Conservation (phyloP, 2,797 vertebrate genomes). For the Rousettus madagascariensis region DNA sequence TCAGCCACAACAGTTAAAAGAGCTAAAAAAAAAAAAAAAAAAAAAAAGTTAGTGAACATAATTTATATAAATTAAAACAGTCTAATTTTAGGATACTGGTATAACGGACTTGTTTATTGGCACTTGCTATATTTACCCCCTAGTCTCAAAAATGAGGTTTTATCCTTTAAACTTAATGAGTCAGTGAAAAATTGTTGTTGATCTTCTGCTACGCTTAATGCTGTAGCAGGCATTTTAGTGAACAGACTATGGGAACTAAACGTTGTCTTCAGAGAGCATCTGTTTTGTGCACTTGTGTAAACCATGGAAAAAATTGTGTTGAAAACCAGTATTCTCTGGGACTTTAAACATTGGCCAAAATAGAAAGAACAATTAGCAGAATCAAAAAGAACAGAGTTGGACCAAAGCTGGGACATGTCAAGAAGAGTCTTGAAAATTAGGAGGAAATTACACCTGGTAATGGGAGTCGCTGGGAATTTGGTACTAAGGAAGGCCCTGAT, state of each 20-base stretch:
- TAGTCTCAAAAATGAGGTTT: background rate
- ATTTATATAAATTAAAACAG: background rate
- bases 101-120: background rate
- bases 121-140: background rate
- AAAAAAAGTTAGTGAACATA: background rate
- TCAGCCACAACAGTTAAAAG: background rate
- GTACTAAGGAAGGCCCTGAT: background rate
- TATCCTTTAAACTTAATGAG: background rate
- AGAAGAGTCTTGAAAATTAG: background rate
- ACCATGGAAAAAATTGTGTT: background rate
- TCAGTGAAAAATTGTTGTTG: background rate
- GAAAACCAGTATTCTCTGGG: background rate
- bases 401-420: background rate
- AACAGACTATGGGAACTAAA: background rate
- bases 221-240: background rate
- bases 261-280: background rate
- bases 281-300: background rate
- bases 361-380: background rate
- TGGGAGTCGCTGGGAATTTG: background rate
- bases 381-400: background rate
- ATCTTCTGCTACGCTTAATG: background rate
- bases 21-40: background rate
- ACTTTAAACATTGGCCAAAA: background rate
- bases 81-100: background rate
- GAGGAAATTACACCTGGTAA: background rate